Base-by-base conservation (phyloP, 2,888 invertebrate species). In the Hemaris fuciformis region DNA sequence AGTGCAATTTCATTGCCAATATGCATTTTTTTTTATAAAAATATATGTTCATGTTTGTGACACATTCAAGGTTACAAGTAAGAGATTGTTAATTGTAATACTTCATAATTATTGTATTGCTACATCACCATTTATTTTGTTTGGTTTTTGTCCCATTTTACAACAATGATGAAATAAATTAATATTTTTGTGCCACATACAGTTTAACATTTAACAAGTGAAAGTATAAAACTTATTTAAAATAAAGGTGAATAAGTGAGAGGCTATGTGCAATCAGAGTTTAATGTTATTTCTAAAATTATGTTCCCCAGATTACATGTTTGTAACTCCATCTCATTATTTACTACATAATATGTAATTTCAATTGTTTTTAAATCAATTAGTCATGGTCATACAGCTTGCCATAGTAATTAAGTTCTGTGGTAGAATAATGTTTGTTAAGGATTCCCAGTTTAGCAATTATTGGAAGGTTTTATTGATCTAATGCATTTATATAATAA, bases 181-280 rank as follows among this genome's bases (percentile, higher is more conserved):
- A 27, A 27, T 5, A 3, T 27, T 46, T n/a, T 15, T 48, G 27
- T 18, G 7, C 31, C 27, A 53, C 53, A 53, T 41, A 10, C 13
- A 22, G 43, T 20, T 22, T 59, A 15, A 31, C 43, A 43, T 8
- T 22, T n/a, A 8, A 59, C 45, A 23, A 45, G 59, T 59, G 59
- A 59, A 48, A 59, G 59, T 59, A 27, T 61, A 59, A 34, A 18
- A 27, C 20, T 22, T 34, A 59, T 59, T 46, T 38, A 23, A 20
- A 59, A n/a, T 46, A 59, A 48, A 46, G 59, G 34, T 38, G 59
- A 64, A 64, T 62, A 64, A 46, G 58, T 65, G 62, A 65, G 61
- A 58, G 53, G 41, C 18, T 64, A 62, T 62, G 60, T 60, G 58
- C 25, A 34, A 38, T 38, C 8, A 43, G 38, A 4, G 42, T 59